Base-by-base conservation (phyloP, 2,888 invertebrate genomes). In the Mythimna albipuncta region DNA sequence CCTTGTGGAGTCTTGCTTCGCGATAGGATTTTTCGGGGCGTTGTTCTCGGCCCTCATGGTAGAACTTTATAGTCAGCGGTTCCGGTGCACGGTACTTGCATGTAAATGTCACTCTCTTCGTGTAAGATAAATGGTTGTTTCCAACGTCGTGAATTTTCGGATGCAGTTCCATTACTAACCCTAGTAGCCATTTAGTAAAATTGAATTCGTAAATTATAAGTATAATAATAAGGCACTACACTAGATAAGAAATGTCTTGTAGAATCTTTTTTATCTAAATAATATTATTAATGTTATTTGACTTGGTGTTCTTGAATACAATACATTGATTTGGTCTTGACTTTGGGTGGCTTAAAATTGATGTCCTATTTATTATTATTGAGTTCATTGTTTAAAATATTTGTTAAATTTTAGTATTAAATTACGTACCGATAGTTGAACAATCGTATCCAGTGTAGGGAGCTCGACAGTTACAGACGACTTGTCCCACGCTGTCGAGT, bases 371-470 rank as follows among this genome's bases (percentile, higher is more conserved):
- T 11, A 62, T 19, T n/a, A 13, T 65, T 54, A 11, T 11, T 6
- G 11, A 35, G 21, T 35, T n/a, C 1, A 58, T n/a, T 21, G 16
- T 26, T 35, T 38, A 16, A 4, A 32, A 19, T 21, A 47, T 69
- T 4, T 32, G n/a, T 10, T 6, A 35, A 57, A 38, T 44, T 59
- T 2, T 5, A 50, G 57, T 35, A 19, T 0, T 32, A 21, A 13
- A 61, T 35, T 21, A n/a, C 79, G 85, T 83, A 95, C 95, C 95
- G 11, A 91, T 86, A 5, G 90, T 90, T 2, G 93, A 91, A 90
- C 98, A 98, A 87, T 97, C 97, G 35, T 96, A 93, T 71, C 98
- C 98, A 0, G 95, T 95, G 92, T 97, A 98, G 4, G 98, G 98
- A 2, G 97, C 96, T 55, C 94, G 94, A 90, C 98, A 99, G 85